Conservation (phyloP, 2,888 invertebrate genomes). For the Melieria crassipennis region DNA sequence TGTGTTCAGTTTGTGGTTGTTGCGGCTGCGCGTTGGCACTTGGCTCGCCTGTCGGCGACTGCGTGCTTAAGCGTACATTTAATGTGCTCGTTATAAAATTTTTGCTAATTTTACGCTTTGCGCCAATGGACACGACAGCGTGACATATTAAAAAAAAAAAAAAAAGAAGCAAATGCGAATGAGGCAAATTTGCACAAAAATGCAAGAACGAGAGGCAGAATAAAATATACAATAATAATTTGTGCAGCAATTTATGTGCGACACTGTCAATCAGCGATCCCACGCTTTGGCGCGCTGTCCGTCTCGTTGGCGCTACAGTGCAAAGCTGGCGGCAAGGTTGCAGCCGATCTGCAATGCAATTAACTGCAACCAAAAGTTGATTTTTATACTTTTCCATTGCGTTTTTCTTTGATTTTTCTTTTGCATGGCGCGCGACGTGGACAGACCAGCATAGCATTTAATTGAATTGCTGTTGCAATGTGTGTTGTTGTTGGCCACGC, state of each 20-base stretch:
- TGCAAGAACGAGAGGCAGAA: neutral
- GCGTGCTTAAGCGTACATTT: slow-evolving; percentile 4
- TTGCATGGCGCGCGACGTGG: neutral
- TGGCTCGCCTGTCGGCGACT: slow-evolving; percentile 10
- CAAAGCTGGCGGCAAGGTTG: neutral
- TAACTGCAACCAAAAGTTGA: neutral
- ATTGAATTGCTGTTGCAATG: too few relatives aligned
- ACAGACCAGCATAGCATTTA: too few relatives aligned
- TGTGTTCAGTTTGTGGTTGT: too few relatives aligned
- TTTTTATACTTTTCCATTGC: too few relatives aligned
- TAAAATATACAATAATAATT: neutral
- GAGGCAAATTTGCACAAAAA: neutral
- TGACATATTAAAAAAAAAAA: neutral
- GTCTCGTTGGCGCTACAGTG: neutral
- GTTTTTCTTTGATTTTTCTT: neutral
- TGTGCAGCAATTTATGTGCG: slow-evolving; percentile 7
- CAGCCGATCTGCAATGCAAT: neutral
- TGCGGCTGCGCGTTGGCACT: slow-evolving; percentile 18
- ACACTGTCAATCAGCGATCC: slow-evolving; percentile 6
- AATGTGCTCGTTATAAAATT: slow-evolving; percentile 21
- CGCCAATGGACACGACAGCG: neutral
- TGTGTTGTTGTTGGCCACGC: too few relatives aligned
- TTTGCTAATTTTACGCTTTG: slow-evolving; percentile 26
- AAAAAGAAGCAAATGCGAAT: neutral
- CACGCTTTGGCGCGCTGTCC: neutral